phyloP scores from a whole-genome alignment of 2,797 vertebrate species.

The Danio tinwini region DNA sequence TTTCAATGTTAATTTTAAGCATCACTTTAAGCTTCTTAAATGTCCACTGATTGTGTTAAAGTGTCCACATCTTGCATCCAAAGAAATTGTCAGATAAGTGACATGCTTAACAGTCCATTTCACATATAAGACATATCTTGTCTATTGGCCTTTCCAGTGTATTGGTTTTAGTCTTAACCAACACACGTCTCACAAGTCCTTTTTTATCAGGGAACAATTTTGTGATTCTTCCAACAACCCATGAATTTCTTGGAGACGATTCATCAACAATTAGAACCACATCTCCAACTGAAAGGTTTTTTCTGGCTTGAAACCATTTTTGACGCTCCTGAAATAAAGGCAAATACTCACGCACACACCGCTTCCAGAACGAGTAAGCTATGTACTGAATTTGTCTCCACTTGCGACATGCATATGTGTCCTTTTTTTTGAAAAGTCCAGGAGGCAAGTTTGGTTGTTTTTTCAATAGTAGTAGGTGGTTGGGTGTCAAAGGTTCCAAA shows the following conservation, averaged over 20 bases:
- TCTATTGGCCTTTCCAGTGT: not conserved
- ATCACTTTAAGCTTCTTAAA: no score
- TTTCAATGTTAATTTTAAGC: no score
- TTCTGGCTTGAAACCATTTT: not conserved
- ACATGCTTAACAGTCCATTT: not conserved
- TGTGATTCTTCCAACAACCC: not conserved
- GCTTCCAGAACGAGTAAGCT: not conserved
- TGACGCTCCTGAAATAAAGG: not conserved
- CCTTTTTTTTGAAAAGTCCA: not conserved
- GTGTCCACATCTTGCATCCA: no score
- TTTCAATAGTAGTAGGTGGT: not conserved
- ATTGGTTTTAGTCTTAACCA: slow-evolving; percentile 15
- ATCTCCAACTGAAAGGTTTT: not conserved
- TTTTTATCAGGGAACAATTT: slow-evolving; percentile 26
- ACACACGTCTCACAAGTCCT: not conserved
- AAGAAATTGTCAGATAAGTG: no score
- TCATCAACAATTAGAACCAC: not conserved
- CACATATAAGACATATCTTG: not conserved
- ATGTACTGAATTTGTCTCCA: slow-evolving; percentile 3
- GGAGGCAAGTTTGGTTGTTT: not conserved
- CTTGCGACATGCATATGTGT: not conserved
- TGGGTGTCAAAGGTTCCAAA: not conserved
- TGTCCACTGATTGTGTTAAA: no score
- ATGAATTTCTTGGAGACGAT: slow-evolving; percentile 8
- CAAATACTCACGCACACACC: not conserved